Evolutionary conservation across 35 echinoderm and acorn worm species (phyloP).

Genomic region (Anneissia japonica): DNA sequence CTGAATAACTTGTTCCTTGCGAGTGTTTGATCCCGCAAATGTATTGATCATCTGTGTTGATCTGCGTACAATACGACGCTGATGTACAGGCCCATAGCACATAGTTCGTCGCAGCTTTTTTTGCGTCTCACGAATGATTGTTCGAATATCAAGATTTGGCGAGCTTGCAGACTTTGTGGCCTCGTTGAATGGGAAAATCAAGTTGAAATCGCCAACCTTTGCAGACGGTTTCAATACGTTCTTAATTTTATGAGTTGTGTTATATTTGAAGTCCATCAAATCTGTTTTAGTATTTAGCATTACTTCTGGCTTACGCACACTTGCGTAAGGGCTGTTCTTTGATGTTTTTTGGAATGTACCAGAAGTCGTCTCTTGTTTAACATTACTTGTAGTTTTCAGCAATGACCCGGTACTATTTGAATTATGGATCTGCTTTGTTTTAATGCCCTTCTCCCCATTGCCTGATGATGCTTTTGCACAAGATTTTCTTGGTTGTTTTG

Average conservation of each 20-base stretch:
- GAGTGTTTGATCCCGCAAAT: background rate
- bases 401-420: background rate
- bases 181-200: conserved; percentile 77
- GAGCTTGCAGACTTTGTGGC: conserved; percentile 51
- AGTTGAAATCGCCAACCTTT: conserved; percentile 61
- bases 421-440: background rate
- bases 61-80: background rate
- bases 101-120: conserved; percentile 60
- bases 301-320: background rate
- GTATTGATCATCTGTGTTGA: background rate
- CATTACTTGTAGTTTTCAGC: too few species aligned
- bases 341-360: background rate
- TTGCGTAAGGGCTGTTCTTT: background rate
- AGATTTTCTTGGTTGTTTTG: background rate
- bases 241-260: background rate
- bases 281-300: background rate
- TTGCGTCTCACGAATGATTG: conserved; percentile 69
- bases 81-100: conserved; percentile 19
- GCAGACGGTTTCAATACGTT: conserved; percentile 5
- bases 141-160: conserved; percentile 63
- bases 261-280: background rate
- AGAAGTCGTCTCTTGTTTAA: background rate
- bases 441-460: background rate
- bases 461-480: background rate
- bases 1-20: background rate